These are phyloP conservation scores for Potamarius usumacintae DNA, from an alignment of 2,113 vertebrate species.

Conservation along the genomic window DNA sequence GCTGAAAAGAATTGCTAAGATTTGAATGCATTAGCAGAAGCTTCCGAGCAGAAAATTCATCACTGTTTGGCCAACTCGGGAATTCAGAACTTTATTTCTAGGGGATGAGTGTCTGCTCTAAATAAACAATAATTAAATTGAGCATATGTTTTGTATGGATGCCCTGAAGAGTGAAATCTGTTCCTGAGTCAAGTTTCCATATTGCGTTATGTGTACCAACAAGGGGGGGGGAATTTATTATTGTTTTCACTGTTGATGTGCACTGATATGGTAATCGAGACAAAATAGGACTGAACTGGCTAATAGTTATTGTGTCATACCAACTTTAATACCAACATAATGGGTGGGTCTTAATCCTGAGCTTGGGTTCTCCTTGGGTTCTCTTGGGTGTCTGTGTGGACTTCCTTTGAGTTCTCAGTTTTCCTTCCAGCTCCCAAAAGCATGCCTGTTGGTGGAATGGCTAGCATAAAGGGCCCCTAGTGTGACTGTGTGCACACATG, in stretches of 20 bases:
- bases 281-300: not conserved
- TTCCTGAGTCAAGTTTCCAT: not conserved
- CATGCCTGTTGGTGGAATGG: not conserved
- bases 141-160: not conserved
- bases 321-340: not conserved
- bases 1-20: not conserved
- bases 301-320: not conserved
- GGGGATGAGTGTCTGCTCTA: not conserved
- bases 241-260: not conserved
- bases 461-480: not conserved
- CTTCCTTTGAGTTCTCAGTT: not conserved
- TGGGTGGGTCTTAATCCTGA: not conserved
- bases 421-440: not conserved
- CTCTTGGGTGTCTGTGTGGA: not conserved
- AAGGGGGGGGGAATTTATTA: too few relatives aligned
- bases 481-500: not conserved
- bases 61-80: not conserved
- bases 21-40: not conserved
- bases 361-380: not conserved
- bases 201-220: not conserved
- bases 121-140: not conserved
- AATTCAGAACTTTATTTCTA: not conserved
- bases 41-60: not conserved
- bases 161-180: not conserved
- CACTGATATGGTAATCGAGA: not conserved